Conservation (phyloP, 2,888 invertebrate genomes). For the Agapostemon virescens region DNA sequence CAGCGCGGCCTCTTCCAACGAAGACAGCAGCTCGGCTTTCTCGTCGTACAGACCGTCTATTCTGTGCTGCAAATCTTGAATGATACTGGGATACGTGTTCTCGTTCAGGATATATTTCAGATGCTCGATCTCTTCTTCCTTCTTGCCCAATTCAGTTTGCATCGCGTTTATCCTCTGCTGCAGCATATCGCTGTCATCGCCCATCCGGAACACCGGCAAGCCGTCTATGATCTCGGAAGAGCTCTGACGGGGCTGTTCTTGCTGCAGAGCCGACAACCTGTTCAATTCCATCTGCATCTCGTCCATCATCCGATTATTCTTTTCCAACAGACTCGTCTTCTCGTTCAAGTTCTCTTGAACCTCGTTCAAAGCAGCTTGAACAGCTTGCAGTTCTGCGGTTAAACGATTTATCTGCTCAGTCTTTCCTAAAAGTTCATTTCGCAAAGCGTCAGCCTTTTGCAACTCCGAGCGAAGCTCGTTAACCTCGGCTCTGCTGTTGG, state of each 20-base stretch:
- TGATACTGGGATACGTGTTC: constrained; percentile 73
- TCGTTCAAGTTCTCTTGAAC: constrained; percentile 35
- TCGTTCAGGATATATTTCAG: constrained; percentile 85
- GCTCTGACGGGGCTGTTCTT: background rate
- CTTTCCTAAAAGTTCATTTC: constrained; percentile 78
- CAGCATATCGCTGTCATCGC: constrained; percentile 58
- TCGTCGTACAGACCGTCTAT: constrained; percentile 73
- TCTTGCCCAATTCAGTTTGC: constrained; percentile 81
- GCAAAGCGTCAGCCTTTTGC: constrained; percentile 40
- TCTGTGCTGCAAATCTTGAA: constrained; percentile 79
- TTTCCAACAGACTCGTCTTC: constrained; percentile 49
- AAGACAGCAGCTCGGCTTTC: constrained; percentile 68
- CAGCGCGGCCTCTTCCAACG: constrained; percentile 64
- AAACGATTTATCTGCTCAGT: constrained; percentile 86
- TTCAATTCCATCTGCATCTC: constrained; percentile 63
- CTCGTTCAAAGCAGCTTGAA: constrained; percentile 31
- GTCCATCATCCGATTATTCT: constrained; percentile 42
- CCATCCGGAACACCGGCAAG: constrained; percentile 69
- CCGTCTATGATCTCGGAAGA: constrained; percentile 53
- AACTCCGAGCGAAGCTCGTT: constrained; percentile 18
- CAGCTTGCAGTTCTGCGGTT: constrained; percentile 83
- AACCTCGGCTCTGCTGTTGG: constrained; percentile 54
- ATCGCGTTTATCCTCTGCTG: constrained; percentile 59
- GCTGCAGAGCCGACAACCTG: constrained; percentile 23
- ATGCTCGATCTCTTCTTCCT: constrained; percentile 88